These are phyloP conservation scores for Podilymbus podiceps DNA, from an alignment of 2,113 vertebrate genomes.

Conservation along the genomic window DNA sequence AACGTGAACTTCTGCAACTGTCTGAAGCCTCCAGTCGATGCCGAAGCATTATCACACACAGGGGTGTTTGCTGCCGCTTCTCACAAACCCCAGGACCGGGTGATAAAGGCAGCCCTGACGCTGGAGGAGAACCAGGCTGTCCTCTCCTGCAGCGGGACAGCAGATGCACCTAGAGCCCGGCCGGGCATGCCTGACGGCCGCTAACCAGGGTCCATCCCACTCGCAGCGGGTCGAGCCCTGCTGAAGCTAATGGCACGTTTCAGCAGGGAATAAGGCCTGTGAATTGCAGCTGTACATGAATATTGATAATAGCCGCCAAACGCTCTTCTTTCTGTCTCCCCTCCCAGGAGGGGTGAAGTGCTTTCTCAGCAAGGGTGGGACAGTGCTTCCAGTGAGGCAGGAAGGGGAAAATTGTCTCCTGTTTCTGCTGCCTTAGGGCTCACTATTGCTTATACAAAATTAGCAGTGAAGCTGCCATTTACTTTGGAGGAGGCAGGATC, in stretches of 20 bases:
- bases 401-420: slow-evolving; percentile 1
- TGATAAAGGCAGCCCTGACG: background rate
- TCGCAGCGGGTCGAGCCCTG: background rate
- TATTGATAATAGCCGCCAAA: slow-evolving; percentile 35
- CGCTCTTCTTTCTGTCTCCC: background rate
- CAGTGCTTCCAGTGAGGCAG: slow-evolving; percentile 25
- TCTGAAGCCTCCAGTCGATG: background rate
- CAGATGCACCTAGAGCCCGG: background rate
- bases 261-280: background rate
- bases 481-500: slow-evolving; percentile 14
- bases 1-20: background rate
- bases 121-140: background rate
- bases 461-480: background rate
- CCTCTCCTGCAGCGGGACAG: background rate
- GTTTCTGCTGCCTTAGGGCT: slow-evolving; percentile 21
- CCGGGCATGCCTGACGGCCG: background rate
- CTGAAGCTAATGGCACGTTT: background rate
- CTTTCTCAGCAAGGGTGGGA: slow-evolving; percentile 59
- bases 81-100: background rate
- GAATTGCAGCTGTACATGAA: slow-evolving; percentile 44
- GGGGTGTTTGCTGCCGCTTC: background rate
- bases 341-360: slow-evolving; percentile 40
- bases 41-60: background rate
- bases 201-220: background rate
- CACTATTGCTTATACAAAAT: background rate